A percentile compares a stretch with the other conserved stretches of the same genome.
Conservation (phyloP, 2,113 vertebrate species). For the Felis catus region DNA sequence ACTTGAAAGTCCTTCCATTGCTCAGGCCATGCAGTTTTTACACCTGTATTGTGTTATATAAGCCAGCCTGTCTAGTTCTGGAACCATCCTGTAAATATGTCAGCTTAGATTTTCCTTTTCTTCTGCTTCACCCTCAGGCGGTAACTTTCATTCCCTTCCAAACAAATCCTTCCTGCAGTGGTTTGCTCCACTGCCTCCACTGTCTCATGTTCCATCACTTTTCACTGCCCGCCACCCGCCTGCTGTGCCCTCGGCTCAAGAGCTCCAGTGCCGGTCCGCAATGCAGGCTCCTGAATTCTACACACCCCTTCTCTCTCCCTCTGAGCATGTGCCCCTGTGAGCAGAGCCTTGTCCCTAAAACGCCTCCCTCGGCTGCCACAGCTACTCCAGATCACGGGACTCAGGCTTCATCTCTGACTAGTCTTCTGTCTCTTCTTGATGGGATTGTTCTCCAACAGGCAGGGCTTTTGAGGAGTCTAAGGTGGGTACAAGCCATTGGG, state of each 20-base stretch:
- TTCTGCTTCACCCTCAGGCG: not conserved
- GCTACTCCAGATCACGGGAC: not conserved
- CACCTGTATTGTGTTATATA: not conserved
- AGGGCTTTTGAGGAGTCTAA: not conserved
- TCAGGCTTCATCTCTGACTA: not conserved
- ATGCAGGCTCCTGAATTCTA: rapidly evolving
- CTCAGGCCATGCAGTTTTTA: not conserved
- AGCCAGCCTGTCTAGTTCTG: not conserved
- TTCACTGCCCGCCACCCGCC: not conserved
- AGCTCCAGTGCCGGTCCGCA: not conserved
- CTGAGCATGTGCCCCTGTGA: not conserved
- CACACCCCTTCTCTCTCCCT: not conserved
- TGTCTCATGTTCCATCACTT: not conserved
- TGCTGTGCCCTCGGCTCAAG: not conserved
- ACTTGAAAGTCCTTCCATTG: not conserved
- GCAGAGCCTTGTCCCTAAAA: not conserved
- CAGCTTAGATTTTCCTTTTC: not conserved
- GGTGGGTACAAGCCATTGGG: rapidly evolving
- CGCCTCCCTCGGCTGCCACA: not conserved
- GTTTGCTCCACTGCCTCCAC: not conserved
- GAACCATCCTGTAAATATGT: not conserved
- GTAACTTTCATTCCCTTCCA: not conserved
- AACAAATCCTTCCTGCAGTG: not conserved
- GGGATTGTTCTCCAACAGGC: not conserved
- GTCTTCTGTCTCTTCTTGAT: not conserved